Evolutionary conservation across 2,113 vertebrate genomes (phyloP).

Genomic region (Oryzias javanicus): DNA sequence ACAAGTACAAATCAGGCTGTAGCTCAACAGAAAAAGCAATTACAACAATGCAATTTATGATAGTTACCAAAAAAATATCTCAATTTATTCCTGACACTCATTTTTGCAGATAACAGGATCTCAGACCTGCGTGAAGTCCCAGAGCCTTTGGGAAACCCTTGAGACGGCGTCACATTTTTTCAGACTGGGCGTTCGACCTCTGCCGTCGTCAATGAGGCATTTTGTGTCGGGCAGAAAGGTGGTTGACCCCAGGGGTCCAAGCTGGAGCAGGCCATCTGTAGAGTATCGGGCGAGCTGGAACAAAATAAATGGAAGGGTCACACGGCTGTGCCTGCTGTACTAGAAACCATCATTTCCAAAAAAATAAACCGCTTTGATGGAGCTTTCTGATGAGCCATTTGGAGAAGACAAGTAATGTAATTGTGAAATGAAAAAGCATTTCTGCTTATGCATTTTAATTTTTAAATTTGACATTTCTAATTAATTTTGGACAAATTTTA

Average conservation of each 20-base stretch:
- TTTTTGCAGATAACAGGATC: too few species aligned
- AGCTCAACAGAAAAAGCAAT: background rate
- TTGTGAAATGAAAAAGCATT: too few species aligned
- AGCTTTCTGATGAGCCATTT: too few species aligned
- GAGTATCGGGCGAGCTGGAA: constrained; percentile 90
- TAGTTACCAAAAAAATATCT: background rate
- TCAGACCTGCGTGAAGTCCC: constrained; percentile 96
- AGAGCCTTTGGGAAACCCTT: constrained; percentile 86
- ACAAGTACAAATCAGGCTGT: background rate
- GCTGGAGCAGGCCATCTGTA: constrained; percentile 88
- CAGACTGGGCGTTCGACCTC: constrained; percentile 84
- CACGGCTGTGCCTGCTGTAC: background rate
- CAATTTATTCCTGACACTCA: too few species aligned
- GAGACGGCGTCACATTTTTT: constrained; percentile 88
- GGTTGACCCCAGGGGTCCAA: constrained; percentile 93
- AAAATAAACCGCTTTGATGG: background rate
- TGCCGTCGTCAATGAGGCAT: constrained; percentile 91
- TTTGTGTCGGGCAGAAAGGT: constrained; percentile 95
- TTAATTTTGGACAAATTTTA: too few species aligned
- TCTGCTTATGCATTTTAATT: too few species aligned
- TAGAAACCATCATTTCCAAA: constrained; percentile 8
- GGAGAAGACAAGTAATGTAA: too few species aligned
- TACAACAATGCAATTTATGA: too few species aligned
- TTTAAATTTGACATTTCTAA: too few species aligned
- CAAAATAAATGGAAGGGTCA: constrained; percentile 16